Base-by-base conservation (phyloP, 2,888 invertebrate species). In the Lasioglossum calceatum region DNA sequence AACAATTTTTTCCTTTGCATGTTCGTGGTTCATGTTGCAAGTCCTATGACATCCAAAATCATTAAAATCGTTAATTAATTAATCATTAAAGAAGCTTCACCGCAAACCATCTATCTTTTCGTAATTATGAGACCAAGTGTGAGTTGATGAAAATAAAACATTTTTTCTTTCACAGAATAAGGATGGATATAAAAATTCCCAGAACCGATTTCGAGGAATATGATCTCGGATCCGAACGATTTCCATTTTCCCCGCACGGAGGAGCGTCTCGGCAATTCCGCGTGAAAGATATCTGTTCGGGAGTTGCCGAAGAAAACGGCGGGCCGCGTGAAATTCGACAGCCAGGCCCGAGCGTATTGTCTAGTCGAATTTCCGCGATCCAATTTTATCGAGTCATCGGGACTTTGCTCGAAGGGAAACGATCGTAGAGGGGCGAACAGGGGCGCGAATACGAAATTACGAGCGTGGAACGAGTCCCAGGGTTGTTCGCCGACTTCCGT, bases 361-460 rank as follows among this genome's bases (percentile, higher is more conserved):
- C 79, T 71, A 67, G 54, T 27, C 75, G 86, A 90, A 85, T 86
- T 88, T 85, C 87, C 64, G 19, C 85, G 82, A 82, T 88, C 80
- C 75, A 88, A 87, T 91, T 91, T 90, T 91, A 91, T 90, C 88
- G 82, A 84, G 84, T 86, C 85, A 80, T 89, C 82, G 87, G 50
- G 83, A 88, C 86, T 89, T 88, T 89, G 91, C 87, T 88, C 75
- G 76, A 47, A 47, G 73, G 64, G 50, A 74, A 74, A 81, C 67
- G 67, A 44, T 77, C 39, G 50, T 39, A 23, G 16, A 67, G 23
- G 36, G 44, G 27, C 14, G 42, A 47, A 32, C 42, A 36, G 54
- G 81, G 79, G 87, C 84, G 75, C 81, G 91, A 90, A 90, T 91
- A 86, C 88, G 83, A 90, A 91, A 91, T 91, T 88, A 91, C 90